A percentile compares a stretch with the other conserved stretches of the same genome.
These are phyloP conservation scores for Aphelenchoides besseyi DNA, from an alignment of 1,140 invertebrate species.

Conservation along the genomic window DNA sequence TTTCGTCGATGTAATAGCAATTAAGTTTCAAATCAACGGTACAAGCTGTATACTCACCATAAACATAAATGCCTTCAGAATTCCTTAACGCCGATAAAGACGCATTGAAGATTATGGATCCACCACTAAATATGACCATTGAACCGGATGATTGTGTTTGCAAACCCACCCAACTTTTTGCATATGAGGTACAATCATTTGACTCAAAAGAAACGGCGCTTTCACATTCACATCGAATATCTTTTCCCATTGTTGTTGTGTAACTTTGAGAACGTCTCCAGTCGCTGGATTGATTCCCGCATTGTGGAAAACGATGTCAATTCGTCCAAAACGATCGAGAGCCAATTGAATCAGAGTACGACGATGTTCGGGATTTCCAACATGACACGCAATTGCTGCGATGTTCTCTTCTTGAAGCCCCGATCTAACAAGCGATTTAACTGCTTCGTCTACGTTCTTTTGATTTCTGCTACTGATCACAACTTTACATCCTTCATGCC, in stretches of 20 bases:
- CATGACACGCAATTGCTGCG: conserved; percentile 58
- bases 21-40: too few species aligned
- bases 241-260: not conserved
- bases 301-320: conserved; percentile 10
- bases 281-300: not conserved
- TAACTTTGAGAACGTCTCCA: not conserved
- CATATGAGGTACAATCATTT: conserved; percentile 3
- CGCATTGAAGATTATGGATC: not conserved
- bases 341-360: not conserved
- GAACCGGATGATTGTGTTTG: not conserved
- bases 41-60: too few species aligned
- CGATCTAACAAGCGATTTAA: conserved; percentile 58
- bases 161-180: not conserved
- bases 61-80: not conserved
- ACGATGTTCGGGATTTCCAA: conserved; percentile 71
- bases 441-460: conserved; percentile 60
- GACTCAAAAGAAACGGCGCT: conserved; percentile 1
- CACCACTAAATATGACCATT: conserved; percentile 4
- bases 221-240: conserved; percentile 16
- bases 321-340: conserved; percentile 2
- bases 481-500: conserved; percentile 82
- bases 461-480: conserved; percentile 78
- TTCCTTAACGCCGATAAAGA: not conserved
- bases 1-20: too few species aligned
- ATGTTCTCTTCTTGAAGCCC: conserved; percentile 65